phyloP scores from a whole-genome alignment of 2,113 vertebrate genomes.

The Tychaedon coryphoeus region DNA sequence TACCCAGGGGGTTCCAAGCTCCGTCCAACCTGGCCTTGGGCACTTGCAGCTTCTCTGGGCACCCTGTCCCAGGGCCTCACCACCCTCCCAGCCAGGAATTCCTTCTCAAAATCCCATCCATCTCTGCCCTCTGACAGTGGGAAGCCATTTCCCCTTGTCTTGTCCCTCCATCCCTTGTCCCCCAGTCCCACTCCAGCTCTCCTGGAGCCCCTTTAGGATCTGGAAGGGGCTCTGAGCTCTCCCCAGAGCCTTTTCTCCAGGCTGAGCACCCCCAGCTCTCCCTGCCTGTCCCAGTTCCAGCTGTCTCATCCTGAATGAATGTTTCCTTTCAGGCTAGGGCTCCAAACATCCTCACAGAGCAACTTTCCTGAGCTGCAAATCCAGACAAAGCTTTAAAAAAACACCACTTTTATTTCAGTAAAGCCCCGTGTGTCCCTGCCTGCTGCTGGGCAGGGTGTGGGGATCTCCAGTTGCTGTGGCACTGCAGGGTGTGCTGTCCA shows the following conservation, averaged over 20 bases:
- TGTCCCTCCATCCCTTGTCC: neutral
- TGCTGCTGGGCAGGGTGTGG: fast-evolving
- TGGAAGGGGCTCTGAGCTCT: fast-evolving
- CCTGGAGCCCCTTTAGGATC: neutral
- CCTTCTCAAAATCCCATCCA: fast-evolving
- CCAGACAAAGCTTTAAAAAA: neutral
- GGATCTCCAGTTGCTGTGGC: too few species aligned
- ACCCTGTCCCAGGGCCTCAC: neutral
- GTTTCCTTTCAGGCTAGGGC: neutral
- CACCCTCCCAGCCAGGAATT: neutral
- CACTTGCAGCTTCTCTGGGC: neutral
- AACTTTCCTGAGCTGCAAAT: neutral
- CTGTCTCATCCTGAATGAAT: neutral
- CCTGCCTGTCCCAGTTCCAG: neutral
- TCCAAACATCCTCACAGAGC: neutral
- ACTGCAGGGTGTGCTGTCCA: neutral
- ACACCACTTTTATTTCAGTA: neutral
- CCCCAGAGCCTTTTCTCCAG: fast-evolving
- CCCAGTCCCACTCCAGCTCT: neutral
- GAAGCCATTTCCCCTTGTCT: neutral
- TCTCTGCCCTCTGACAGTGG: neutral
- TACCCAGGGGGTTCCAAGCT: fast-evolving
- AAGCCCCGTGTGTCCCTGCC: fast-evolving
- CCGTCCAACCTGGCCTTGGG: fast-evolving
- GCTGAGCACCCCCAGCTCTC: fast-evolving